Evolutionary conservation across 1,140 invertebrate genomes (phyloP).

Genomic region (Diprion similis): DNA sequence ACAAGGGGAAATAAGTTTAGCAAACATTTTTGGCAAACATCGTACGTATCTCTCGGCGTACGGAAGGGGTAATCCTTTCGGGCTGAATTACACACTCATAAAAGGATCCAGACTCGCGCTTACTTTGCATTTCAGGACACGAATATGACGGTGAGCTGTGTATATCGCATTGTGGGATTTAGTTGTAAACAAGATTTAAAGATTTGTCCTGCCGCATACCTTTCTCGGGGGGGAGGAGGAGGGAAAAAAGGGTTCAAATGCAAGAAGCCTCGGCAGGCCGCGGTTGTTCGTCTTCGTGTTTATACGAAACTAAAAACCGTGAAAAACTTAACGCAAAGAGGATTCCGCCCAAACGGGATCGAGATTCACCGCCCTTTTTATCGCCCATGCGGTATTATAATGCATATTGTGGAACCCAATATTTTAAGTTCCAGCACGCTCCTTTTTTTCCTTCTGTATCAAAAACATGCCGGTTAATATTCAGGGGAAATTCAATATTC

Average conservation of each 20-base stretch:
- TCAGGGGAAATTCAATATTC: slow-evolving; percentile 56
- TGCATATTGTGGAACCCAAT: slow-evolving; percentile 51
- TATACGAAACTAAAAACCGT: slow-evolving; percentile 60
- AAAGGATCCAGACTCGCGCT: background rate
- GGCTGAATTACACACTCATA: slow-evolving; percentile 52
- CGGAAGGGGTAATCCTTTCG: slow-evolving; percentile 48
- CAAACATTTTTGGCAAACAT: slow-evolving; percentile 30
- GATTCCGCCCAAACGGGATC: slow-evolving; percentile 46
- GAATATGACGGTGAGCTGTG: slow-evolving; percentile 24
- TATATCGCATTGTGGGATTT: slow-evolving; percentile 48
- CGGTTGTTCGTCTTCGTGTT: slow-evolving; percentile 39
- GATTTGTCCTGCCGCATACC: slow-evolving; percentile 44
- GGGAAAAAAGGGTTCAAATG: slow-evolving; percentile 35
- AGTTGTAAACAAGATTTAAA: slow-evolving; percentile 55
- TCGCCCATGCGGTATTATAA: slow-evolving; percentile 36
- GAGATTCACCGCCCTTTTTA: background rate
- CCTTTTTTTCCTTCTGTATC: slow-evolving; percentile 49
- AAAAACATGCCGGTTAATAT: slow-evolving; percentile 50
- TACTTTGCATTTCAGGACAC: background rate
- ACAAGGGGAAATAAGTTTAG: slow-evolving; percentile 39
- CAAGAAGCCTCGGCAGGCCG: slow-evolving; percentile 42
- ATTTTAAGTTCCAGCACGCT: slow-evolving; percentile 49
- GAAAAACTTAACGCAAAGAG: slow-evolving; percentile 59
- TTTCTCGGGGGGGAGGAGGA: slow-evolving; percentile 9
- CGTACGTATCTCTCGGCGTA: background rate